A percentile compares a stretch with the other conserved stretches of the same genome.
phyloP scores from a whole-genome alignment of 2,797 vertebrate species.

The Botia kubotai region DNA sequence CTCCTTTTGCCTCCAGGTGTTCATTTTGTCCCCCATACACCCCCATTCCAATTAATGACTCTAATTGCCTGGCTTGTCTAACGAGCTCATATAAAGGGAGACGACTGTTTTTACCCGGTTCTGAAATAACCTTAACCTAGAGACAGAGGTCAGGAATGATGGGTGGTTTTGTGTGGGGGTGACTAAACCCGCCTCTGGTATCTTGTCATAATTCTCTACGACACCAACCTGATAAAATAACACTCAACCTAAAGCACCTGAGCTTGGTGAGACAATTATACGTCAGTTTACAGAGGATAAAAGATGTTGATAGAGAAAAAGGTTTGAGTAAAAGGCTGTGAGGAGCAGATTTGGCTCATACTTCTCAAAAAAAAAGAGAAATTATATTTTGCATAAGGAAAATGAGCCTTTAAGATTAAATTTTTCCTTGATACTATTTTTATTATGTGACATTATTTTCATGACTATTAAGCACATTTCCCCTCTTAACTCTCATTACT shows the following conservation, averaged over 20 bases:
- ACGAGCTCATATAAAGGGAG: conserved; percentile 40
- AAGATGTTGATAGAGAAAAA: too few relatives aligned
- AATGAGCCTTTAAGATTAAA: background rate
- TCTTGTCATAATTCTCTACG: background rate
- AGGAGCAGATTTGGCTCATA: background rate
- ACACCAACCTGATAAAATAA: conserved; percentile 18
- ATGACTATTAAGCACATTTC: background rate
- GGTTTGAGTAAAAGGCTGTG: too few relatives aligned
- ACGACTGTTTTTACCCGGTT: conserved; percentile 36
- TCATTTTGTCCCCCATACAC: conserved; percentile 36
- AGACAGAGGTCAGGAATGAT: conserved; percentile 31
- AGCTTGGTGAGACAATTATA: background rate
- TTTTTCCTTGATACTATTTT: background rate
- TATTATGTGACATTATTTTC: background rate
- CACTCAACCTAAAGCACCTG: conserved; percentile 1
- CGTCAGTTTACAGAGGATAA: too few relatives aligned
- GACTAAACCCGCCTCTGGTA: conserved; percentile 16
- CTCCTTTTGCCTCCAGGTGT: conserved; percentile 48
- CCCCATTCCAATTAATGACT: conserved; percentile 57
- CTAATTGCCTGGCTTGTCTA: conserved; percentile 55
- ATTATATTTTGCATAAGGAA: background rate
- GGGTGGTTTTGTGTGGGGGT: background rate
- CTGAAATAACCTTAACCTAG: conserved; percentile 50
- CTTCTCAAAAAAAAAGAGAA: background rate
- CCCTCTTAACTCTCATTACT: background rate